phyloP scores from a whole-genome alignment of 2,797 vertebrate species.

The Lepilemur septentrionalis region DNA sequence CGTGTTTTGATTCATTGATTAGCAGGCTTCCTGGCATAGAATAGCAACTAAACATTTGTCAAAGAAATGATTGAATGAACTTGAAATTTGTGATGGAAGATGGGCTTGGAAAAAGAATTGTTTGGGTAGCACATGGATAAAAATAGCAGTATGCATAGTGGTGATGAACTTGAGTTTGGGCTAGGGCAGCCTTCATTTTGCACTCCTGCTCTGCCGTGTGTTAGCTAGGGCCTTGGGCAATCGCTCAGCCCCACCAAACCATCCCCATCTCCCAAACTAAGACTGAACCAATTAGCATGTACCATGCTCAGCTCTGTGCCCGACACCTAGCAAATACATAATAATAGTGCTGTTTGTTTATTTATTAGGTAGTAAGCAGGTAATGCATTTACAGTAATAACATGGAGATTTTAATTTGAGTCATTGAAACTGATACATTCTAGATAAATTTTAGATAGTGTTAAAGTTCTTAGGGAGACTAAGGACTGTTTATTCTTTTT shows the following conservation, averaged over 20 bases:
- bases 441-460: background rate
- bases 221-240: too few species aligned
- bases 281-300: background rate
- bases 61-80: background rate
- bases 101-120: background rate
- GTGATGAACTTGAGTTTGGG: too few species aligned
- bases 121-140: background rate
- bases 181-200: background rate
- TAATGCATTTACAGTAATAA: background rate
- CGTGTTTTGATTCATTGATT: background rate
- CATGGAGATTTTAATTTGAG: background rate
- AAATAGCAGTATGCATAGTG: background rate
- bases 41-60: background rate
- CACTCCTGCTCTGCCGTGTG: background rate
- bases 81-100: background rate
- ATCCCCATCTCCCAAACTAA: background rate
- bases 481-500: conserved; percentile 13
- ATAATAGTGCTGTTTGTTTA: background rate
- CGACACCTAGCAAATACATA: background rate
- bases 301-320: background rate
- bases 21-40: background rate
- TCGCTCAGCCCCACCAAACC: background rate
- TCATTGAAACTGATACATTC: background rate
- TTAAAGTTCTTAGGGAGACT: background rate
- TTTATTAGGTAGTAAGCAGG: background rate